A percentile compares a stretch with the other conserved stretches of the same genome.
phyloP scores from a whole-genome alignment of 37 sponge, comb jelly and placozoan genomes.

The Chondrilla cf. caribensis region DNA sequence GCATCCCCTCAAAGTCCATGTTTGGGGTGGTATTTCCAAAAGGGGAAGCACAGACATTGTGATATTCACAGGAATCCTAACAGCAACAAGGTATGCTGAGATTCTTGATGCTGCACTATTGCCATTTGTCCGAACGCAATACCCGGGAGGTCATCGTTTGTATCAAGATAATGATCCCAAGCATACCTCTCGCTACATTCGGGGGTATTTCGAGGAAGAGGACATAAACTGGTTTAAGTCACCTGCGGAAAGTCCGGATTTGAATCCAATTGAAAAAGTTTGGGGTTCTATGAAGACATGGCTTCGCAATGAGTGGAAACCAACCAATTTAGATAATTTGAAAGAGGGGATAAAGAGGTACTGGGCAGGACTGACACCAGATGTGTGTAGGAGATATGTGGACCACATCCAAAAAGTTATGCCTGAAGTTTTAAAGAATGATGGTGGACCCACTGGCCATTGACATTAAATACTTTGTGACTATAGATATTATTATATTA shows the following conservation, averaged over 20 bases:
- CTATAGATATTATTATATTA: too few species aligned
- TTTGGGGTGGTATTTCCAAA: conserved; percentile 24
- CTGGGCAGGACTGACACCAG: conserved; percentile 10
- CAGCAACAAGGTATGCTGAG: not conserved
- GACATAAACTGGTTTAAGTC: conserved; percentile 6
- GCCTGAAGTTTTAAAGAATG: not conserved
- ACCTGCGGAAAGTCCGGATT: conserved; percentile 12
- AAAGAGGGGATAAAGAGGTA: conserved; percentile 7
- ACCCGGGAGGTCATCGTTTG: conserved; percentile 7
- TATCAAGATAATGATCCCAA: conserved; percentile 27
- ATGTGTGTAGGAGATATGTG: conserved; percentile 6
- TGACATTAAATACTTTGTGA: not conserved
- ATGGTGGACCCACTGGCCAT: not conserved
- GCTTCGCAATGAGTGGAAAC: not conserved
- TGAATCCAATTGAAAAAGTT: conserved; percentile 17
- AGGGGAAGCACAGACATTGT: conserved; percentile 7
- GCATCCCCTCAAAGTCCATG: conserved; percentile 15
- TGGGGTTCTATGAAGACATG: conserved; percentile 27
- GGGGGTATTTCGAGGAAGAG: not conserved
- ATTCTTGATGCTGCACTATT: conserved; percentile 4
- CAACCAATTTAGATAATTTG: conserved; percentile 11
- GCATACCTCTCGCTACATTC: not conserved
- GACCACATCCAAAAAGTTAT: conserved; percentile 11
- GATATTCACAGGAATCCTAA: conserved; percentile 16
- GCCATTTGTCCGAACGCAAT: not conserved